A percentile compares a stretch with the other conserved stretches of the same genome.
Conservation (phyloP, 2,888 invertebrate genomes). For the Apeira syringaria region DNA sequence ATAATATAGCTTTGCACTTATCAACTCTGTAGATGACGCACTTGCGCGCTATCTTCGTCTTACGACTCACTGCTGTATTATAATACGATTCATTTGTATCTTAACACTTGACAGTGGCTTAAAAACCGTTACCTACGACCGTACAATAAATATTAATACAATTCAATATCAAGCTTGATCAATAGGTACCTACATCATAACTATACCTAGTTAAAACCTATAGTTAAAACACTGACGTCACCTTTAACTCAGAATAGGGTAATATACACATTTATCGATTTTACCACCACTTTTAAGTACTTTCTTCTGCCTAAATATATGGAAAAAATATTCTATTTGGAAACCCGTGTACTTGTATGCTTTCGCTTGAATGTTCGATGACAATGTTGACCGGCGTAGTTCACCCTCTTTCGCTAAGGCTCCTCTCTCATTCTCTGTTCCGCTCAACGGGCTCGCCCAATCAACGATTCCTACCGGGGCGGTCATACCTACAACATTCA, state of each 20-base stretch:
- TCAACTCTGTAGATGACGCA: slow-evolving; percentile 47
- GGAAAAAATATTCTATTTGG: slow-evolving; percentile 17
- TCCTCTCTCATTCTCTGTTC: slow-evolving; percentile 26
- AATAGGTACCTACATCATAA: too few species aligned
- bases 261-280: too few species aligned
- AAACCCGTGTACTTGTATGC: slow-evolving; percentile 22
- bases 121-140: too few species aligned
- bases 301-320: too few species aligned
- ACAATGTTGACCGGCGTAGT: slow-evolving; percentile 66
- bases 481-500: slow-evolving; percentile 69
- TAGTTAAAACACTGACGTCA: too few species aligned
- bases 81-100: too few species aligned
- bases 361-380: slow-evolving; percentile 80
- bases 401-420: slow-evolving; percentile 30
- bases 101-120: too few species aligned
- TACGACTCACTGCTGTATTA: not conserved
- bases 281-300: too few species aligned
- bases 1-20: slow-evolving; percentile 58
- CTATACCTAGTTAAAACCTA: too few species aligned
- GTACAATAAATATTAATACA: too few species aligned
- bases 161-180: too few species aligned
- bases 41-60: slow-evolving; percentile 29
- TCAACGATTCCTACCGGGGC: slow-evolving; percentile 43
- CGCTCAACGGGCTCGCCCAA: slow-evolving; percentile 27
- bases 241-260: too few species aligned